Evolutionary conservation across 2,797 vertebrate genomes (phyloP), one percentile per base, ranked within the genome.

Genomic region (Myotis planiceps): DNA sequence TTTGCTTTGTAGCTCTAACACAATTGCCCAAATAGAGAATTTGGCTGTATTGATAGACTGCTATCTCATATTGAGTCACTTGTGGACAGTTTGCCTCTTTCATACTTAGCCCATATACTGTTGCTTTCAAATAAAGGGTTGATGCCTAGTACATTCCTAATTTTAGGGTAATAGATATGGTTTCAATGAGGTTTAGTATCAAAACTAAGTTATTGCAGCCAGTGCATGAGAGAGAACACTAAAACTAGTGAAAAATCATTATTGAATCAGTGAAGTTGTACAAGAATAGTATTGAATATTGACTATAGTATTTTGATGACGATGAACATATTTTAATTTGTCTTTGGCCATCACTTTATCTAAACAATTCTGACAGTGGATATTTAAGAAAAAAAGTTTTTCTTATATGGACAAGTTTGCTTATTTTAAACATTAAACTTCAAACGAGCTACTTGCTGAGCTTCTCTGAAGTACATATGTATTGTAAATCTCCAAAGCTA

Each of bases 361-460:
- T 9, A 15, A 39, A 18, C 1, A 80, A 8, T 74, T 66, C 4
- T 51, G 12, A 83, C 65, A 88, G 10, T 74, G 10, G 8, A 25
- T 80, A 55, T 88, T 76, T 63, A 74, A 47, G 29, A 81, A 78
- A 53, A 78, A 53, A n/a, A n/a, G 0, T n/a, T 69, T 69, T 34
- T 3, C 13, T 29, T 63, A 47, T 29, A 23, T 45, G 32, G 25
- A 63, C 53, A 65, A 27, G 21, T 74, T 93, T 87, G 5, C 10
- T 71, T 79, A 72, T 74, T 91, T 83, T 79, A 94, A 88, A 23
- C 27, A 66, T 37, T 45, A 80, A 92, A 66, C 1, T 88, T 84
- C 29, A 71, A 23, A 76, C 25, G 12, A 87, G 63, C 18, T 69
- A 71, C 9, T 23, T 75, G 6, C 15, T 75, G 21, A 86, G 81